Evolutionary conservation across 2,888 invertebrate genomes (phyloP), one percentile per base, ranked within the genome.

Genomic region (Torymus auratus): DNA sequence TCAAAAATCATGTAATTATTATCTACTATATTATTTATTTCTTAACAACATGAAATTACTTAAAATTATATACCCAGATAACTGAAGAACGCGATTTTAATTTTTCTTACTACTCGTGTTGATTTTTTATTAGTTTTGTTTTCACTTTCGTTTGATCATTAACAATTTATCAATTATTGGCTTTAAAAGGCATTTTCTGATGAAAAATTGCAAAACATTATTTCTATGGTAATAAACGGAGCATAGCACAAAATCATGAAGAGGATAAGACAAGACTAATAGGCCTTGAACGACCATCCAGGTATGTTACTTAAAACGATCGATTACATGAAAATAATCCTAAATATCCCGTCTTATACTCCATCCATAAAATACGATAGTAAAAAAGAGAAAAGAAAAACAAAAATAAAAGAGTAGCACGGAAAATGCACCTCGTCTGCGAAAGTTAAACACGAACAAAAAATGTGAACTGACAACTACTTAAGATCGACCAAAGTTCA

Each of bases 321-420:
- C 7, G 69, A 56, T 69, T 70, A 61, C 17, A 65, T 62, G n/a
- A 67, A 72, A 72, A 41, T 73, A 73, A 62, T 68, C 60, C 68
- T 41, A 73, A 55, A 69, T 61, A 72, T 60, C 55, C 53, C 28
- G 20, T 64, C n/a, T 58, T 12, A 11, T 56, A 73, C n/a, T 73
- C 23, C 68, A 41, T 64, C 62, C 41, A 41, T 64, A 50, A 56
- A 58, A 52, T 14, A 50, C 41, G 17, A 28, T 65, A 69, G 61
- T 56, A 68, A 70, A 67, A 68, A 60, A 69, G 61, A 53, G 61
- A 70, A 67, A 68, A 58, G 23, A 53, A 69, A 61, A 50, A 28
- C 65, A 60, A 60, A 53, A 14, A 14, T 55, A 55, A 17, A 52
- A 41, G 52, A 53, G n/a, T 58, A 61, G n/a, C 61, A 60, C 23